A percentile compares a stretch with the other conserved stretches of the same genome.
Conservation (phyloP, 2,888 invertebrate genomes). For the Diploptera punctata region DNA sequence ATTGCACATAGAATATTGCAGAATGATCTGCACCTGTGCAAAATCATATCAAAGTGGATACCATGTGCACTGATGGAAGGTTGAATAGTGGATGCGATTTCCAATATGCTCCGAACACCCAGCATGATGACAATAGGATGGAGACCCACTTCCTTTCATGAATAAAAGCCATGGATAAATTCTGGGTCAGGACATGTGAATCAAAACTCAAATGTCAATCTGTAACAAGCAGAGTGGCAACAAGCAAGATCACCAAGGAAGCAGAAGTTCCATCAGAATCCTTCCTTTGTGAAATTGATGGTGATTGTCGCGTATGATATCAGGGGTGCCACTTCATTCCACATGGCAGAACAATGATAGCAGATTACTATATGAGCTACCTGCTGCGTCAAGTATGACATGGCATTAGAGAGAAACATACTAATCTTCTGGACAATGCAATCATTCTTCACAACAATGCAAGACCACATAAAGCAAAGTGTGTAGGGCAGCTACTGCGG, state of each 20-base stretch:
- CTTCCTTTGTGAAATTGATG: neutral
- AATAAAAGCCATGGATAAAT: neutral
- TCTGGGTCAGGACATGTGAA: neutral
- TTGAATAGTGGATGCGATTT: neutral
- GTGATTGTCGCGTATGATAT: too few relatives aligned
- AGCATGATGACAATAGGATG: too few relatives aligned
- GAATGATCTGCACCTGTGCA: neutral
- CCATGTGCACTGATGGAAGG: neutral
- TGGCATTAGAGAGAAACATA: neutral
- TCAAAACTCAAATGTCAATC: neutral
- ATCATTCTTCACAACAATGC: neutral
- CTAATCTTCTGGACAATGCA: neutral
- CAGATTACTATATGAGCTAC: neutral
- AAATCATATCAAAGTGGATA: neutral
- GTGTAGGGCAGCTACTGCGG: too few relatives aligned
- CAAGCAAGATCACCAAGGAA: neutral
- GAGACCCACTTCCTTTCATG: neutral
- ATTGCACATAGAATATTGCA: neutral
- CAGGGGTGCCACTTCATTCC: neutral
- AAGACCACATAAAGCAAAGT: neutral
- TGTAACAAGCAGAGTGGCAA: neutral
- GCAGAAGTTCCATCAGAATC: too few relatives aligned
- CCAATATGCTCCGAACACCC: neutral
- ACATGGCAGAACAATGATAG: neutral
- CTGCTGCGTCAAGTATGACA: neutral